Evolutionary conservation across 1,140 invertebrate species (phyloP).

Genomic region (Neodiprion pinetum): DNA sequence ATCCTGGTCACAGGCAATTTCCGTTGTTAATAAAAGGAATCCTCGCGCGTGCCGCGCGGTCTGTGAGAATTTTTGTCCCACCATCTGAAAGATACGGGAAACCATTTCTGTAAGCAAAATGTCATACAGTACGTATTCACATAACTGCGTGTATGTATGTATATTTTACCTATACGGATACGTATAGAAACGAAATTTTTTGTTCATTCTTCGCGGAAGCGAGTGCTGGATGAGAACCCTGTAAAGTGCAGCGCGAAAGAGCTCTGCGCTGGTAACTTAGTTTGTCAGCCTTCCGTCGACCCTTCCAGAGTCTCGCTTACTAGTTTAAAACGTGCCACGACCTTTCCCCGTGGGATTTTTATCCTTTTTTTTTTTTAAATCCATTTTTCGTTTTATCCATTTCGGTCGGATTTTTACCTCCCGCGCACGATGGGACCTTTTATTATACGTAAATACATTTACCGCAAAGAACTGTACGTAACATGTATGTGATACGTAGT

Average conservation of each 20-base stretch:
- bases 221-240: not conserved
- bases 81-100: too few species aligned
- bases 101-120: too few species aligned
- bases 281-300: not conserved
- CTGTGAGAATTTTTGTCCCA: too few species aligned
- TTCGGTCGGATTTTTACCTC: not conserved
- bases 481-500: too few species aligned
- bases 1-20: too few species aligned
- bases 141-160: too few species aligned
- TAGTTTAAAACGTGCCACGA: not conserved
- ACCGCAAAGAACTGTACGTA: too few species aligned
- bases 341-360: not conserved
- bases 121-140: too few species aligned
- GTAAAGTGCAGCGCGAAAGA: slow-evolving; percentile 1
- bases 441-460: not conserved
- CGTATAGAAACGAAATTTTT: slow-evolving; percentile 1
- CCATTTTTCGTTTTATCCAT: not conserved
- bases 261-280: not conserved
- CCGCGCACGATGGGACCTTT: not conserved
- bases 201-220: not conserved
- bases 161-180: too few species aligned
- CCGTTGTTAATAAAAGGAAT: too few species aligned
- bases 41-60: too few species aligned
- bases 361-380: not conserved
- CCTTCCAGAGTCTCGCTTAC: not conserved